A percentile compares a stretch with the other conserved stretches of the same genome.
These are phyloP conservation scores for Halictus quadricinctus DNA, from an alignment of 2,888 invertebrate species.

Conservation along the genomic window DNA sequence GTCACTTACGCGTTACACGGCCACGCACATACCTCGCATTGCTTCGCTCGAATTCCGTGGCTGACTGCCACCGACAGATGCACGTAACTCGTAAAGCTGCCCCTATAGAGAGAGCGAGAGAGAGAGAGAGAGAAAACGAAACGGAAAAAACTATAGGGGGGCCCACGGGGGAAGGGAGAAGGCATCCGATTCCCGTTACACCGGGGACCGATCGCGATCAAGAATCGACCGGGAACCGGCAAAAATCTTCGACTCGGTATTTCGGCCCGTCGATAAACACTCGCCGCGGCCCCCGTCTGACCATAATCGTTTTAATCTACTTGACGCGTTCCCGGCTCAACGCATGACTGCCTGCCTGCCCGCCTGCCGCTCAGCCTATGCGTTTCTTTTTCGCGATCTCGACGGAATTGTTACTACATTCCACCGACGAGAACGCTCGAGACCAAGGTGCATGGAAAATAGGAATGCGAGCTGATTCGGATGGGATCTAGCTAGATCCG, in stretches of 20 bases:
- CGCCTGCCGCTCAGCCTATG: background rate
- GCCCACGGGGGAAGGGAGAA: background rate
- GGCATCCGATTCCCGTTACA: background rate
- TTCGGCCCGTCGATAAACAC: constrained; percentile 22
- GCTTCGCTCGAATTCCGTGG: constrained; percentile 54
- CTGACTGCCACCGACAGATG: constrained; percentile 43
- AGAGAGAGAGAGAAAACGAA: background rate
- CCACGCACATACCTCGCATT: constrained; percentile 52
- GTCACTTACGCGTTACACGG: constrained; percentile 63
- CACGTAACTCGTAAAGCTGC: constrained; percentile 27
- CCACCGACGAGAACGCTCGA: constrained; percentile 7
- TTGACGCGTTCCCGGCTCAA: constrained; percentile 39
- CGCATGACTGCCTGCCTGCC: constrained; percentile 33
- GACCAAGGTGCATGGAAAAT: constrained; percentile 1
- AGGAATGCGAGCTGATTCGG: background rate
- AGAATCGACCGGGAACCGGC: background rate
- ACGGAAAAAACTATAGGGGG: background rate
- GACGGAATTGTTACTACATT: constrained; percentile 22
- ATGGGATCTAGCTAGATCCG: background rate
- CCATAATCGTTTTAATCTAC: constrained; percentile 53
- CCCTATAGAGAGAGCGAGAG: background rate
- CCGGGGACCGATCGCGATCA: constrained; percentile 22
- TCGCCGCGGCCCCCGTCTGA: constrained; percentile 30
- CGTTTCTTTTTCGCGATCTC: constrained; percentile 24
- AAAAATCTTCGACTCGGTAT: constrained; percentile 33